Conservation (phyloP, 2,888 invertebrate species). For the Himalopsyche kuldschensis region DNA sequence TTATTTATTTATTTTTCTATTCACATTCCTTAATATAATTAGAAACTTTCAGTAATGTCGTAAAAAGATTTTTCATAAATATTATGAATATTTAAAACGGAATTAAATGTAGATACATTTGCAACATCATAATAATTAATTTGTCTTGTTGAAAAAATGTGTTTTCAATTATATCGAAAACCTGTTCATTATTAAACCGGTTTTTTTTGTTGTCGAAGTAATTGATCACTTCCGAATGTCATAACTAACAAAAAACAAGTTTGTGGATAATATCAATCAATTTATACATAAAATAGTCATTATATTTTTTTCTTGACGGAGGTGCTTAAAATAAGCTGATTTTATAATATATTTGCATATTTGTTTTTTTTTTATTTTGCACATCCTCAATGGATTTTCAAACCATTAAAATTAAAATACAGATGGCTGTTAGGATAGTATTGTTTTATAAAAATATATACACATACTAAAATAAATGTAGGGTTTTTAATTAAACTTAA, state of each 20-base stretch:
- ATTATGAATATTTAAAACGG: too few species aligned
- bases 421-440: not conserved
- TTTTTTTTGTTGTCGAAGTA: not conserved
- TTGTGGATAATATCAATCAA: not conserved
- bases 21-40: too few species aligned
- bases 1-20: too few species aligned
- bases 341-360: not conserved
- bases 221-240: not conserved
- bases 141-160: not conserved
- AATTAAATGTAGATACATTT: not conserved
- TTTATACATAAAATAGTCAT: not conserved
- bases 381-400: not conserved
- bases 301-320: not conserved
- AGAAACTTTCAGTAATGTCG: too few species aligned
- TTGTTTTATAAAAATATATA: too few species aligned
- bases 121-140: not conserved
- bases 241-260: not conserved
- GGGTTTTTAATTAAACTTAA: too few species aligned
- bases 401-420: not conserved
- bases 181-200: not conserved
- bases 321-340: not conserved
- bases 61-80: too few species aligned
- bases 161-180: not conserved
- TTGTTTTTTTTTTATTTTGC: not conserved
- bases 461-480: too few species aligned